phyloP scores from a whole-genome alignment of 2,113 vertebrate genomes.

The Pipra filicauda region DNA sequence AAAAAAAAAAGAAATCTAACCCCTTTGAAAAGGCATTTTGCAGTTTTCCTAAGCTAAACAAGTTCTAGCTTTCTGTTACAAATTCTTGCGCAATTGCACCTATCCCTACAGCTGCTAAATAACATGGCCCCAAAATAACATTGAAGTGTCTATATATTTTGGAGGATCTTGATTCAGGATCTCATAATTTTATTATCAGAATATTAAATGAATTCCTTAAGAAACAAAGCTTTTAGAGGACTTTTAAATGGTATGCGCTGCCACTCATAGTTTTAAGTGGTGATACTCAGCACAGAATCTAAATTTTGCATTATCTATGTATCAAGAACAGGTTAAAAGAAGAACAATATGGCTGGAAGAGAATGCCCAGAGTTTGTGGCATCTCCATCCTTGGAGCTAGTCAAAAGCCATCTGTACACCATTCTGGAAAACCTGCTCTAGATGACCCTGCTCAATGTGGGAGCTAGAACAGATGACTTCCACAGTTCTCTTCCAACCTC shows the following conservation, averaged over 20 bases:
- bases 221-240: neutral
- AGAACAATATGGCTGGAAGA: neutral
- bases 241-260: fast-evolving
- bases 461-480: neutral
- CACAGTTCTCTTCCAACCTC: neutral
- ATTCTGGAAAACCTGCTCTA: neutral
- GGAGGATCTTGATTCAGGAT: neutral
- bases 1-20: no score
- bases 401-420: neutral
- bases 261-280: neutral
- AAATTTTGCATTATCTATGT: neutral
- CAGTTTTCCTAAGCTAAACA: no score
- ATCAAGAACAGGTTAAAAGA: neutral
- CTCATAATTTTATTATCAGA: neutral
- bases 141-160: neutral
- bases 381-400: neutral
- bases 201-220: neutral
- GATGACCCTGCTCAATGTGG: fast-evolving
- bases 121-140: neutral
- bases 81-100: no score
- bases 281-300: neutral
- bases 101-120: neutral
- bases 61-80: no score
- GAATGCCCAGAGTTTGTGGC: neutral
- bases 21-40: no score